Evolutionary conservation across 2,888 invertebrate genomes (phyloP).

Genomic region (Zelleria hepariella): DNA sequence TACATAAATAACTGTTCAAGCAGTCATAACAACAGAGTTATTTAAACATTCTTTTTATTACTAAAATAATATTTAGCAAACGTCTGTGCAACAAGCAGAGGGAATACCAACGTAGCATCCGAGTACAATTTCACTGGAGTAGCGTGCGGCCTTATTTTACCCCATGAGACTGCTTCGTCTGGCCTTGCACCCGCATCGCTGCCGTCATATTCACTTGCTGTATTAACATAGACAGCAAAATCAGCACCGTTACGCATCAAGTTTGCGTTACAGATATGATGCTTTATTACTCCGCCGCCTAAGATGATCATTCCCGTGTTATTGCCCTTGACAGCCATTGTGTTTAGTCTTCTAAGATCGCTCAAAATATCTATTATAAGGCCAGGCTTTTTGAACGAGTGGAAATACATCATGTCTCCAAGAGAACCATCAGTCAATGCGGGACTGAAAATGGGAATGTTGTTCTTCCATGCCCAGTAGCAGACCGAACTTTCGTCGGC

Average conservation of each 20-base stretch:
- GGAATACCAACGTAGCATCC: conserved; percentile 95
- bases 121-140: conserved; percentile 94
- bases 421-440: conserved; percentile 97
- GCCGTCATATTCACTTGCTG: conserved; percentile 96
- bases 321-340: conserved; percentile 92
- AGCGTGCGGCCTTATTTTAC: conserved; percentile 92
- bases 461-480: conserved; percentile 97
- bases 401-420: conserved; percentile 99
- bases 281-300: conserved; percentile 97
- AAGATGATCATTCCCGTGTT: conserved; percentile 97
- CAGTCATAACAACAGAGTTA: too few relatives aligned
- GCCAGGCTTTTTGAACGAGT: conserved; percentile 94
- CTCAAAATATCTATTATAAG: conserved; percentile 93
- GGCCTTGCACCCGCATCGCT: conserved; percentile 98
- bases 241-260: conserved; percentile 99
- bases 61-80: conserved; percentile 83
- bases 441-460: conserved; percentile 98
- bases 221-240: conserved; percentile 95
- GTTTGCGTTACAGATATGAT: conserved; percentile 99
- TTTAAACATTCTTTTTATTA: conserved; percentile 66
- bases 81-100: conserved; percentile 94
- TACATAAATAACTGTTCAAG: too few relatives aligned
- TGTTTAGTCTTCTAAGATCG: conserved; percentile 91
- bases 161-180: conserved; percentile 99
- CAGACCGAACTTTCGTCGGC: conserved; percentile 93